phyloP scores from a whole-genome alignment of 2,113 vertebrate genomes.

The Rhombomys opimus region DNA sequence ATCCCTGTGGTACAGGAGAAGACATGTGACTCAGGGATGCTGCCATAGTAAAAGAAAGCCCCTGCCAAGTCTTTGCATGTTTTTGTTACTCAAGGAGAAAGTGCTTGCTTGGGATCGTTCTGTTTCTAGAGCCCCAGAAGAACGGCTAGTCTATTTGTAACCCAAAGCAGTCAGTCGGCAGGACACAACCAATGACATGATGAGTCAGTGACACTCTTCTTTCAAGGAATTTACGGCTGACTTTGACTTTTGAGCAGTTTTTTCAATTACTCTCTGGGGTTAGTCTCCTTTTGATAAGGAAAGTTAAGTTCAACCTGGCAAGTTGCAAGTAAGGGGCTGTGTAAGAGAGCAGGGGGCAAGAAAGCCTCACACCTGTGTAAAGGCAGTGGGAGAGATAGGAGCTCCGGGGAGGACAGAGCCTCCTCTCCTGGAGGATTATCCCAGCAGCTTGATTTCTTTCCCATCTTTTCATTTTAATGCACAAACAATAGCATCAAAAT shows the following conservation, averaged over 20 bases:
- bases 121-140: neutral
- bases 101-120: neutral
- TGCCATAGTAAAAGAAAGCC: neutral
- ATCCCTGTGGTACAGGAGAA: neutral
- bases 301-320: neutral
- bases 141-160: neutral
- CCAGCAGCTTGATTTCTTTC: neutral
- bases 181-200: neutral
- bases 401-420: neutral
- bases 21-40: neutral
- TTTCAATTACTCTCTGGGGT: neutral
- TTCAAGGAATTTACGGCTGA: neutral
- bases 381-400: neutral
- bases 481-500: slow-evolving; percentile 56
- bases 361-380: neutral
- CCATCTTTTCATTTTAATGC: slow-evolving; percentile 9
- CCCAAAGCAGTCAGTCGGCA: neutral
- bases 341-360: too few species aligned
- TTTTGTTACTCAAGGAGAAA: neutral
- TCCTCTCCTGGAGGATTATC: neutral
- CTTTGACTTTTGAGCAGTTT: neutral
- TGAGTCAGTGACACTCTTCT: neutral
- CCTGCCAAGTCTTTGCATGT: neutral
- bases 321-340: neutral
- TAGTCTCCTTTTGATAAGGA: slow-evolving; percentile 1